A percentile compares a stretch with the other conserved stretches of the same genome.
These are phyloP conservation scores for Odontophorus gujanensis DNA, from an alignment of 2,113 vertebrate genomes.

Conservation along the genomic window DNA sequence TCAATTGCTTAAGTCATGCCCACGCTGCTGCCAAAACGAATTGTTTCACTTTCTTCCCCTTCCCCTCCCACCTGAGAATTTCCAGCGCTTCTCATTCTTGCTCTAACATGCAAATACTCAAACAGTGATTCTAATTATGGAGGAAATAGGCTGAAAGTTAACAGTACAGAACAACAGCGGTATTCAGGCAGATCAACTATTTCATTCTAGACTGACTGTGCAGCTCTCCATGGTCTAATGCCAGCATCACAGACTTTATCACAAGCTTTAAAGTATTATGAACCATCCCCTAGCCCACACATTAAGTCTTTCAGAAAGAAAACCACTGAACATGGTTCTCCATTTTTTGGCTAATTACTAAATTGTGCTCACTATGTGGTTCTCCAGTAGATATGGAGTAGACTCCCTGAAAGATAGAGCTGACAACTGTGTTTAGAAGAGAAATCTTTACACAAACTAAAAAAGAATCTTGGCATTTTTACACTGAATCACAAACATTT, in stretches of 20 bases:
- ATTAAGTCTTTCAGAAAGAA: neutral
- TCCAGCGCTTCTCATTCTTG: neutral
- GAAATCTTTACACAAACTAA: neutral
- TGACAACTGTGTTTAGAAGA: neutral
- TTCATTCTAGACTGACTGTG: neutral
- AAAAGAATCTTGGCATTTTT: neutral
- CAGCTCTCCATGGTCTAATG: neutral
- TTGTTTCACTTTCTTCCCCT: neutral
- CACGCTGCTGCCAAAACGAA: neutral
- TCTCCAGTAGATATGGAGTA: neutral
- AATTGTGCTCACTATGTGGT: fast-evolving
- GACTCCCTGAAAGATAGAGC: neutral
- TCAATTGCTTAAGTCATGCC: neutral
- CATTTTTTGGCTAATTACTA: neutral
- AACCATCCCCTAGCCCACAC: neutral
- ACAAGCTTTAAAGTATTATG: neutral
- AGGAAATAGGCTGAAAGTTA: neutral
- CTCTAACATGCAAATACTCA: constrained; percentile 13
- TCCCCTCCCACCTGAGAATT: neutral
- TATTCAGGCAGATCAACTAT: neutral
- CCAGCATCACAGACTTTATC: neutral
- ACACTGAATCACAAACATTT: neutral
- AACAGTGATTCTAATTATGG: neutral
- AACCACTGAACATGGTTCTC: neutral
- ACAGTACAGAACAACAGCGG: neutral